phyloP scores from a whole-genome alignment of 1,140 invertebrate genomes.

The Lepidurus arcticus region DNA sequence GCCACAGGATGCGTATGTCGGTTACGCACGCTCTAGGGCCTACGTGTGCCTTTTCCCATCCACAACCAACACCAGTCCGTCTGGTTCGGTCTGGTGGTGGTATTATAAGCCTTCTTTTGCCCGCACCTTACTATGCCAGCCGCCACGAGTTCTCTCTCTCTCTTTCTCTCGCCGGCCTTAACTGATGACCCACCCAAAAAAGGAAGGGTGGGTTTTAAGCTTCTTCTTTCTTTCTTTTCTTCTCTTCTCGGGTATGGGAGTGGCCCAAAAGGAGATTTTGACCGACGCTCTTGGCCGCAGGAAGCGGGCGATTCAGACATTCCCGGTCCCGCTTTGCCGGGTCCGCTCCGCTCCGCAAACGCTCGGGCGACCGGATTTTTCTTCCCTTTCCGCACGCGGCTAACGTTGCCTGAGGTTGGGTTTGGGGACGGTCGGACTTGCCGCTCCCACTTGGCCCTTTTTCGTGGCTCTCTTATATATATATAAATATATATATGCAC shows the following conservation, averaged over 20 bases:
- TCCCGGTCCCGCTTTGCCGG: slow-evolving; percentile 2
- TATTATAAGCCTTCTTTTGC: neutral
- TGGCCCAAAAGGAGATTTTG: neutral
- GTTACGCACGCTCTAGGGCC: neutral
- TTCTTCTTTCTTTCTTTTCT: neutral
- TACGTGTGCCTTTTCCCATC: neutral
- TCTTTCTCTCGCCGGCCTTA: slow-evolving; percentile 1
- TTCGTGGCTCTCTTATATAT: neutral
- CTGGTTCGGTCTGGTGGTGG: slow-evolving; percentile 6
- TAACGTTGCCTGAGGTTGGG: neutral
- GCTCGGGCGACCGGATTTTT: slow-evolving; percentile 13
- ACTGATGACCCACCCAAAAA: slow-evolving; percentile 21
- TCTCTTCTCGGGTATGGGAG: neutral
- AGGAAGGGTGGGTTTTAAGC: slow-evolving; percentile 21
- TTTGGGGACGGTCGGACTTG: neutral
- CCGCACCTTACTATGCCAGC: neutral
- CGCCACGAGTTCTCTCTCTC: neutral
- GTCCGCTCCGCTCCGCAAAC: neutral
- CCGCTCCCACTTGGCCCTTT: slow-evolving; percentile 16
- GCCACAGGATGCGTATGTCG: slow-evolving; percentile 10
- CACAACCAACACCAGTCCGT: neutral
- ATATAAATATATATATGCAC: neutral
- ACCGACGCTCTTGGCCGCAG: neutral
- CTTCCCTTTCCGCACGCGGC: neutral
- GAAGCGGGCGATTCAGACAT: neutral